Evolutionary conservation across 2,797 vertebrate genomes (phyloP).

Genomic region (Rhincodon typus): DNA sequence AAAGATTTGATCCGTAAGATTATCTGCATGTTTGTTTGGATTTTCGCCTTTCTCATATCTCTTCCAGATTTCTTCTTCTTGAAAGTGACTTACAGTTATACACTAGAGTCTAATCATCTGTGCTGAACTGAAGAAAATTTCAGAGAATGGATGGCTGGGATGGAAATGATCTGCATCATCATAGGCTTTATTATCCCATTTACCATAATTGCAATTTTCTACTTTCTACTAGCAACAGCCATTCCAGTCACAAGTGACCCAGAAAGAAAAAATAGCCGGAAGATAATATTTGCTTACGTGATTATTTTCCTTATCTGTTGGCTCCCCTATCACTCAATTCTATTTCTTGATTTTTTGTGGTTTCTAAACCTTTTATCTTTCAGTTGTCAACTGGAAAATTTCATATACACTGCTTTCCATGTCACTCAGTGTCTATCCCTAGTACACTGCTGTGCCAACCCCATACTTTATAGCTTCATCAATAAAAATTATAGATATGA

Average conservation of each 20-base stretch:
- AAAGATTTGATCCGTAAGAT: conserved; percentile 64
- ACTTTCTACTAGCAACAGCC: conserved; percentile 70
- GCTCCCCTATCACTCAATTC: conserved; percentile 80
- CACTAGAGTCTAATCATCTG: no score
- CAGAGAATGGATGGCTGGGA: conserved; percentile 82
- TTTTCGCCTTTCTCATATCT: conserved; percentile 76
- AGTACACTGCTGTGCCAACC: conserved; percentile 91
- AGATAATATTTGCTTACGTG: conserved; percentile 84
- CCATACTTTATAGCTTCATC: conserved; percentile 92
- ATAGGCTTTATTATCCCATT: conserved; percentile 88
- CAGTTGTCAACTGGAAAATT: conserved; percentile 78
- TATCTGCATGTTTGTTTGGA: conserved; percentile 78
- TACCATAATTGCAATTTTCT: conserved; percentile 79
- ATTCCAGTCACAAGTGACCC: conserved; percentile 63
- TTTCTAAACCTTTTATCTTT: conserved; percentile 75
- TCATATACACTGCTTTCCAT: conserved; percentile 76
- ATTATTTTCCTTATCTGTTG: conserved; percentile 89
- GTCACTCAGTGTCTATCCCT: conserved; percentile 89
- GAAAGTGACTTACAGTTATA: conserved; percentile 64
- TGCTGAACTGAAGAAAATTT: conserved; percentile 69
- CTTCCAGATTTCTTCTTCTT: conserved; percentile 87
- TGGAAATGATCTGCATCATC: conserved; percentile 82
- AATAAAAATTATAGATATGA: conserved; percentile 90
- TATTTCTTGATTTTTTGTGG: conserved; percentile 75
- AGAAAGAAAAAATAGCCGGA: conserved; percentile 74